phyloP scores from a whole-genome alignment of 64 coral and sea anemone genomes.

The Actinia tenebrosa region DNA sequence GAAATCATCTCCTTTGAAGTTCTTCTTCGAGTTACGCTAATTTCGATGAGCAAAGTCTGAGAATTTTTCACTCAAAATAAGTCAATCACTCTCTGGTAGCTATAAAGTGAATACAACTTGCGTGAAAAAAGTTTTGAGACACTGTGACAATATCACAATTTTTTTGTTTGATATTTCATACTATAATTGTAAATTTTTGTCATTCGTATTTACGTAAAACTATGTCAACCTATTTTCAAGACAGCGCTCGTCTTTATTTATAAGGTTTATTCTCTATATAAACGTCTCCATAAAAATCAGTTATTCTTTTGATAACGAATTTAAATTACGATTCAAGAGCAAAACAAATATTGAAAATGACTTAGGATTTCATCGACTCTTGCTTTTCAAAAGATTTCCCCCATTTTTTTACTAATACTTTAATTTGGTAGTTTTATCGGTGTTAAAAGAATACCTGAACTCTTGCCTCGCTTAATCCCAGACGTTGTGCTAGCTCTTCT shows the following conservation, averaged over 20 bases:
- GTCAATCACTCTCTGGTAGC: too few relatives aligned
- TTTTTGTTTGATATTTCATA: too few relatives aligned
- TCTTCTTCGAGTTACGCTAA: background rate
- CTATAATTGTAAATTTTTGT: too few relatives aligned
- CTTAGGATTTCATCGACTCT: background rate
- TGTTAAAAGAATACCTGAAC: slow-evolving; percentile 71
- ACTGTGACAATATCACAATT: too few relatives aligned
- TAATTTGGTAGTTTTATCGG: background rate
- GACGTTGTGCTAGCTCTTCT: slow-evolving; percentile 82
- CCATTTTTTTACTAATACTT: background rate
- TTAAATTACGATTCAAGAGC: background rate
- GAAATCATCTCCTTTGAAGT: background rate
- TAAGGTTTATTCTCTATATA: background rate
- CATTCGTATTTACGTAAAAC: too few relatives aligned
- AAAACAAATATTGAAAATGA: background rate
- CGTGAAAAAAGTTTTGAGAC: too few relatives aligned
- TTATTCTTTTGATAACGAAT: background rate
- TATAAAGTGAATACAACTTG: too few relatives aligned
- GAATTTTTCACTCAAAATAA: too few relatives aligned
- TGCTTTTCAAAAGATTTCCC: too few relatives aligned
- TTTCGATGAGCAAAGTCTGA: background rate
- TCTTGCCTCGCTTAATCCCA: slow-evolving; percentile 90
- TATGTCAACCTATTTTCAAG: too few relatives aligned
- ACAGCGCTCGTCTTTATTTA: background rate
- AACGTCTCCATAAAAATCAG: background rate